Evolutionary conservation across 2,113 vertebrate species (phyloP), one percentile per base, ranked within the genome.

Genomic region (Chlamydotis undulata): DNA sequence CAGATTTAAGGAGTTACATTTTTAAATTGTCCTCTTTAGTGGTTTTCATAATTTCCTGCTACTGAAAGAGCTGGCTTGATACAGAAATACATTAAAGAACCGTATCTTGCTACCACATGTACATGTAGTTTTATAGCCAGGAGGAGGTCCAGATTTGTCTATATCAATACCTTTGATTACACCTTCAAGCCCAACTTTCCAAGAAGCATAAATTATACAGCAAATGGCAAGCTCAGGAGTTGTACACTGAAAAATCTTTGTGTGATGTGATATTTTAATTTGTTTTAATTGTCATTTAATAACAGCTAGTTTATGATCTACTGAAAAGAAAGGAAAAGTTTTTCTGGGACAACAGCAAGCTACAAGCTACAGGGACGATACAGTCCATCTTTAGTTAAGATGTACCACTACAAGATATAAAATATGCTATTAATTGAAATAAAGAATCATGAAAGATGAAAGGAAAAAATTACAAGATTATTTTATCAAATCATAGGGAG

Each of bases 1-100:
- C 74, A 94, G 85, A 92, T 92, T 94, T 95, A 94, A 91, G 86
- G 74, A 84, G 77, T 94, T 93, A 93, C 65, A 75, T 93, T 96
- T 93, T 95, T 63, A 79, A 97, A 93, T 93, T 85, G 63, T 89
- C 95, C 90, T 94, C 92, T 94, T 94, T 73, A 74, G 81, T 73
- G 69, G 65, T 95, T 96, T 93, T 96, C 61, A n/a, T 85, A 74
- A 84, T 91, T 92, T 92, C 83, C 80, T 93, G 53, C n/a, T 75
- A 75, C 33, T 55, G 60, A 92, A 96, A 90, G 80, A 85, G 13
- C n/a, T 73, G 61, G 45, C 50, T 94, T 71, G 53, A 63, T 94
- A 63, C 18, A 78, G 56, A 92, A 78, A 76, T 29, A 64, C 35
- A 69, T 68, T 80, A 65, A 82, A 92, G 69, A 84, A 61, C 26